These are phyloP conservation scores for Sphaeramia orbicularis DNA, from an alignment of 2,797 vertebrate species.

Conservation along the genomic window DNA sequence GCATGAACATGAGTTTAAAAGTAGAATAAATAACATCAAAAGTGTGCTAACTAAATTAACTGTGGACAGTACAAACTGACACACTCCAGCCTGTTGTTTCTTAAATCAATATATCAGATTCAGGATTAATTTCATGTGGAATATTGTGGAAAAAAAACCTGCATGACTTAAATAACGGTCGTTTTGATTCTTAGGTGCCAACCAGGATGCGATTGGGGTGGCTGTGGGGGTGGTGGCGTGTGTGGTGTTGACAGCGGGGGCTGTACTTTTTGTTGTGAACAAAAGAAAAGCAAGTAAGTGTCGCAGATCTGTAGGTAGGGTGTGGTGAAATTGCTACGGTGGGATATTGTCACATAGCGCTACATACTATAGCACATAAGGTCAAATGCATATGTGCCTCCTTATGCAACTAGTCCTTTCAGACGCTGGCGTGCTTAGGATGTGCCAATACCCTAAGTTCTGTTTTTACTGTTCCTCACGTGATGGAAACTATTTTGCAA, in stretches of 20 bases:
- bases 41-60: no score
- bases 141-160: no score
- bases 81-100: no score
- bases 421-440: not conserved
- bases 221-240: slow-evolving; percentile 45
- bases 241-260: slow-evolving; percentile 14
- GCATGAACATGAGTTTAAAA: no score
- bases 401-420: slow-evolving; percentile 39
- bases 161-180: not conserved
- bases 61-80: no score
- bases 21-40: no score
- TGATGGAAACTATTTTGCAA: not conserved
- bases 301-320: not conserved
- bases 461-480: not conserved
- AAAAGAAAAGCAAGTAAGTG: slow-evolving; percentile 61
- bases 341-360: not conserved
- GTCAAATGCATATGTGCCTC: not conserved
- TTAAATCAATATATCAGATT: no score
- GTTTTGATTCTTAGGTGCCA: slow-evolving; percentile 13
- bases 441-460: slow-evolving; percentile 5
- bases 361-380: not conserved
- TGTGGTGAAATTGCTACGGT: slow-evolving; percentile 2
- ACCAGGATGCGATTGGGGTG: not conserved
- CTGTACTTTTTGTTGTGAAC: slow-evolving; percentile 38
- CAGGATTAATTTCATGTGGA: no score